Percentiles rank a stretch among this genome's conserved stretches.
Conservation (phyloP, 2,113 vertebrate species). For the Suncus etruscus region DNA sequence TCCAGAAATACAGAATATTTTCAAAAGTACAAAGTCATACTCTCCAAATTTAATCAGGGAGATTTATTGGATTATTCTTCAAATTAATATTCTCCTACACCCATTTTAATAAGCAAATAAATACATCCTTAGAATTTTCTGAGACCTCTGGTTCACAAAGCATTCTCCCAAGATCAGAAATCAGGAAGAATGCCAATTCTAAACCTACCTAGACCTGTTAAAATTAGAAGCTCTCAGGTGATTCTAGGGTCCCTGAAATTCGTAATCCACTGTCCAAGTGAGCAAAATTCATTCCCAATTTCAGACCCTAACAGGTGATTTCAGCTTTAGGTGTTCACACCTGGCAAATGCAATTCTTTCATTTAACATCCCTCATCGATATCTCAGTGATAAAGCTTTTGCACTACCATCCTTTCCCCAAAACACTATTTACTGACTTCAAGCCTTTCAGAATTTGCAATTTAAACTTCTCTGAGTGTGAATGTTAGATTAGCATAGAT, state of each 20-base stretch:
- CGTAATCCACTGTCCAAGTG: neutral
- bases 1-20: constrained; percentile 16
- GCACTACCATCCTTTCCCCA: neutral
- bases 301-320: neutral
- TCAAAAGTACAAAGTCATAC: neutral
- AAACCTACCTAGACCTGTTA: neutral
- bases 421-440: constrained; percentile 74
- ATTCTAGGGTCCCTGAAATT: neutral
- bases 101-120: neutral
- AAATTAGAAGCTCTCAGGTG: neutral
- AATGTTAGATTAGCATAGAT: constrained; percentile 77
- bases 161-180: neutral
- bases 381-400: neutral
- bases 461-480: constrained; percentile 76
- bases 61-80: neutral
- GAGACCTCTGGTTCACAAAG: neutral
- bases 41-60: neutral
- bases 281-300: neutral
- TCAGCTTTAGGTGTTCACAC: neutral
- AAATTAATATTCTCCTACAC: neutral
- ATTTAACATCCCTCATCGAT: neutral
- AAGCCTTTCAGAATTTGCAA: constrained; percentile 76
- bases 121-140: neutral
- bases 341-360: neutral
- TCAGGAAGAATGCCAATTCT: neutral